Evolutionary conservation across 2,888 invertebrate species (phyloP).

Genomic region (Chrysotoxum bicinctum): DNA sequence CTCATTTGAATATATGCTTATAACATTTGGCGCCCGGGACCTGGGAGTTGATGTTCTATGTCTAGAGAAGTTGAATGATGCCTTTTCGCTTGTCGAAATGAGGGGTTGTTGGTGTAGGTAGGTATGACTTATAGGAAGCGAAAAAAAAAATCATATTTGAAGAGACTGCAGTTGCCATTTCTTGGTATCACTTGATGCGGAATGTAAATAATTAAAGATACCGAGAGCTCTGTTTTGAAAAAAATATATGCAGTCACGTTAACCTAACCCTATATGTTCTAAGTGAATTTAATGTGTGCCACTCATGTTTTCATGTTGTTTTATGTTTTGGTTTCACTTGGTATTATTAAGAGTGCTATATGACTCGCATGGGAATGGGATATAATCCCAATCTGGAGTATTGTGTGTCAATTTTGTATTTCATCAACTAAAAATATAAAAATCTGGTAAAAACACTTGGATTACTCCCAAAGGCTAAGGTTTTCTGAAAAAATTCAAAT

Average conservation of each 20-base stretch:
- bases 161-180: constrained; percentile 54
- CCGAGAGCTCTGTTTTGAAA: neutral
- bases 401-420: neutral
- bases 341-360: neutral
- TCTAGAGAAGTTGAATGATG: constrained; percentile 13
- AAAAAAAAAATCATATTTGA: constrained; percentile 13
- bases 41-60: neutral
- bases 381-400: neutral
- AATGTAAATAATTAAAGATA: constrained; percentile 58
- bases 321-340: neutral
- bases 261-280: too few relatives aligned
- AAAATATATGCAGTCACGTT: neutral
- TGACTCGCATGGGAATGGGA: neutral
- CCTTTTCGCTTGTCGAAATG: neutral
- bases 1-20: constrained; percentile 59
- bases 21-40: constrained; percentile 34
- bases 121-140: neutral
- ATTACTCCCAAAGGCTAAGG: too few relatives aligned
- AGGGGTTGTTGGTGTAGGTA: neutral
- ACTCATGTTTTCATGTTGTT: neutral
- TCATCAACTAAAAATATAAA: neutral
- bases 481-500: too few relatives aligned
- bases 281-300: neutral
- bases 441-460: neutral
- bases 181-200: constrained; percentile 23